Percentiles rank a stretch among this genome's conserved stretches.
These are phyloP conservation scores for Sarcophaga peregrina DNA, from an alignment of 1,140 invertebrate genomes.

Conservation along the genomic window DNA sequence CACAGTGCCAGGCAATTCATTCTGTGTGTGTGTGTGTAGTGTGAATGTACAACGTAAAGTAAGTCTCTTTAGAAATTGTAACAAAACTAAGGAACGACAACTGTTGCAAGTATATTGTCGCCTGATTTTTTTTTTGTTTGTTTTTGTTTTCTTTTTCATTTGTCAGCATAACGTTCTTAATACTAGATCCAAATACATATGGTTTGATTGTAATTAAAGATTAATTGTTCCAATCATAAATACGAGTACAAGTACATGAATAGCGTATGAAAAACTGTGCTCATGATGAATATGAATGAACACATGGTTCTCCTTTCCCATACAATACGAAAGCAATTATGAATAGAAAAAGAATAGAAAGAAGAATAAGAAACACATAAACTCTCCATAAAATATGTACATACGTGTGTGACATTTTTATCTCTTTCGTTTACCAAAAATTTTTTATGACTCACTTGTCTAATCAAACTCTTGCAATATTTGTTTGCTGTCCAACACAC, in stretches of 20 bases:
- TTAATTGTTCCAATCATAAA: constrained; percentile 40
- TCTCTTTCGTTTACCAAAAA: constrained; percentile 3
- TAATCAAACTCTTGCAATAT: constrained; percentile 31
- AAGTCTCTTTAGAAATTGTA: too few relatives aligned
- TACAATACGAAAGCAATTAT: too few relatives aligned
- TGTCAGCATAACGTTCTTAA: not conserved
- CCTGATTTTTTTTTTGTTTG: constrained; percentile 9
- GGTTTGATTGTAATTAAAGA: constrained; percentile 30
- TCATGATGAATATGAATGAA: not conserved
- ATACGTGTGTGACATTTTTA: constrained; percentile 8
- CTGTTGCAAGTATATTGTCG: not conserved
- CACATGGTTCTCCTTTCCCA: too few relatives aligned
- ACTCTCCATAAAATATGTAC: too few relatives aligned
- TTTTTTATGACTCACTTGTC: constrained; percentile 41
- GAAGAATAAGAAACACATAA: too few relatives aligned
- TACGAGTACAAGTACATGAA: constrained; percentile 24
- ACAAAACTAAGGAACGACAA: too few relatives aligned
- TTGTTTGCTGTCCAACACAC: constrained; percentile 6
- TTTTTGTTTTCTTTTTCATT: too few relatives aligned
- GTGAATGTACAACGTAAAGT: too few relatives aligned
- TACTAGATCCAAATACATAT: not conserved
- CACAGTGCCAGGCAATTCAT: too few relatives aligned
- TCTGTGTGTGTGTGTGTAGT: too few relatives aligned
- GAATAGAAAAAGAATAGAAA: too few relatives aligned
- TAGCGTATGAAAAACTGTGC: not conserved